Evolutionary conservation across 2,113 vertebrate genomes (phyloP), one percentile per base, ranked within the genome.

Genomic region (Paedocypris sp.): DNA sequence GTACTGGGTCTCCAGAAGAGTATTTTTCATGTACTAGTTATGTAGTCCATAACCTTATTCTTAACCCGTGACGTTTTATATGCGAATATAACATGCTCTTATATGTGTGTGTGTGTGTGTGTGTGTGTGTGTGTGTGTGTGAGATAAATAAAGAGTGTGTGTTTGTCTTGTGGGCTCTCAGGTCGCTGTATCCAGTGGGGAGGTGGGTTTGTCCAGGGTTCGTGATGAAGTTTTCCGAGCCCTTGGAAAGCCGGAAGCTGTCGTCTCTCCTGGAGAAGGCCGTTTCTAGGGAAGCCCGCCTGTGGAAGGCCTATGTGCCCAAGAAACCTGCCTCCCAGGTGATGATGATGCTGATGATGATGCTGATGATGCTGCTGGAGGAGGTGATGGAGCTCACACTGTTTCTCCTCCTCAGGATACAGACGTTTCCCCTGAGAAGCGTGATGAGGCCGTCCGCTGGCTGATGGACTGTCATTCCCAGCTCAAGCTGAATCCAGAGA

Each of bases 161-260:
- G n/a, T n/a, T n/a, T 38, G 19, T 42, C 31, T 9, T 28, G 53
- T 7, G 4, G 28, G 12, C 26, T 70, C 80, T 57, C 84, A 97
- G 94, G 90, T 94, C 88, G 89, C 89, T 92, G 91, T 91, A 91
- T 92, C 89, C 89, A 84, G 88, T 89, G 91, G 87, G 90, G 90
- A 90, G 88, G 85, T 83, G 85, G 88, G 89, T 83, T 84, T 76
- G 84, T 85, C 88, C 90, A 83, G 84, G 91, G 88, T 86, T 83
- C 64, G 88, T 80, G 79, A 98, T 97, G 94, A 98, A 93, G 86
- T 89, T 88, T 82, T 75, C 80, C 73, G 86, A 90, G 81, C 85
- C 90, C 88, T 87, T 90, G 91, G 92, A 91, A 85, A 87, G 86
- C 86, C 91, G 89, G 89, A 94, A 88, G 82, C 87, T 97, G 90